phyloP scores from a whole-genome alignment of 2,113 vertebrate species.

The Notarius quadriscutis region DNA sequence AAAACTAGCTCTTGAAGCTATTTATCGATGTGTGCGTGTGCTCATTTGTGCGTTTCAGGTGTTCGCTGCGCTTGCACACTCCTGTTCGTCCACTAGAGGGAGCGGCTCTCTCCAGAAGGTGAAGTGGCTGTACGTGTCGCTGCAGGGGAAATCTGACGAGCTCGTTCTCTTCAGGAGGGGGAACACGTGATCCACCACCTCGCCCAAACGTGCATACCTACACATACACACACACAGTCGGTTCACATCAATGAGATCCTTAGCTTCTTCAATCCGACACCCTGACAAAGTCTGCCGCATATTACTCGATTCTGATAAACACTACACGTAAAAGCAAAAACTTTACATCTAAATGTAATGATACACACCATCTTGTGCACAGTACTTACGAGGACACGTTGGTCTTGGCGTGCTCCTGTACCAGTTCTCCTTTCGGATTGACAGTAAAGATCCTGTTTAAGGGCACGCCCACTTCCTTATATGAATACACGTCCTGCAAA shows the following conservation, averaged over 20 bases:
- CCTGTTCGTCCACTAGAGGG: conserved; percentile 79
- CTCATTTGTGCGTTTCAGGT: conserved; percentile 23
- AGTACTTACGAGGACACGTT: conserved; percentile 94
- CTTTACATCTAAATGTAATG: too few relatives aligned
- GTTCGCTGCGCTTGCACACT: conserved; percentile 48
- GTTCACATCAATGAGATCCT: neutral
- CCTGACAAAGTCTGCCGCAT: too few relatives aligned
- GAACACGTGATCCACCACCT: conserved; percentile 96
- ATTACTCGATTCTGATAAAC: neutral
- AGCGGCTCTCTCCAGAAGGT: conserved; percentile 93
- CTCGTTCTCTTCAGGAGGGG: conserved; percentile 84
- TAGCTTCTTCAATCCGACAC: neutral
- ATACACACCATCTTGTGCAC: neutral
- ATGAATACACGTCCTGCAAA: conserved; percentile 90
- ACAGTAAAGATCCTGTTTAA: conserved; percentile 96
- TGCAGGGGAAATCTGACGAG: conserved; percentile 94
- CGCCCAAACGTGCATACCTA: conserved; percentile 89
- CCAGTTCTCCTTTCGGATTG: conserved; percentile 94
- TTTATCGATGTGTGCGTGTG: neutral
- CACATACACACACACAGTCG: neutral
- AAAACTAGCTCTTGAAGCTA: neutral
- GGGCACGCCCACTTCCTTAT: conserved; percentile 94
- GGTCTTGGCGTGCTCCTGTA: conserved; percentile 96
- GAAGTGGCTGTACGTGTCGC: conserved; percentile 93
- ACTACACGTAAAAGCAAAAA: neutral